Conservation (phyloP, 1,140 invertebrate species). For the Agrypnia vestita region DNA sequence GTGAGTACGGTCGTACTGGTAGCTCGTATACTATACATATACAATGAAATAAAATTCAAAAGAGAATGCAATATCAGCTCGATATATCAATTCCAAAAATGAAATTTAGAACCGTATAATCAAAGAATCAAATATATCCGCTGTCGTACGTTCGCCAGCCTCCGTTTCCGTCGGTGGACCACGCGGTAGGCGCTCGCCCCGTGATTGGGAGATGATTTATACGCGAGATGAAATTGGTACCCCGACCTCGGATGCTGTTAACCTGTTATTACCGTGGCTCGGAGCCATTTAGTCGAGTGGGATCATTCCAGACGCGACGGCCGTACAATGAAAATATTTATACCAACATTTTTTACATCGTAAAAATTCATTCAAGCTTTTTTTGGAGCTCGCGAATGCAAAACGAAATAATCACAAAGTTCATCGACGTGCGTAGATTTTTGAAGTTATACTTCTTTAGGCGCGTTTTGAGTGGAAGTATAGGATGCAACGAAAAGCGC, state of each 20-base stretch:
- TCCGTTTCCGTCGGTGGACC: not conserved
- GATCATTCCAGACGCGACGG: not conserved
- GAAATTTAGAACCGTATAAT: too few species aligned
- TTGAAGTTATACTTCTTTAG: too few species aligned
- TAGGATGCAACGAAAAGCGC: too few species aligned
- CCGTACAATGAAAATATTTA: conserved; percentile 1
- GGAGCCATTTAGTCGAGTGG: not conserved
- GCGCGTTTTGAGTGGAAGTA: too few species aligned
- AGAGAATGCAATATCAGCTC: too few species aligned
- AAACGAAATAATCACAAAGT: too few species aligned
- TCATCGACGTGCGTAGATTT: too few species aligned
- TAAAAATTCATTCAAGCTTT: conserved; percentile 26
- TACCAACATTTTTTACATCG: not conserved
- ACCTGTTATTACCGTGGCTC: conserved; percentile 24
- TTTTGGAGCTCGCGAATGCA: not conserved
- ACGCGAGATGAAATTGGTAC: conserved; percentile 48
- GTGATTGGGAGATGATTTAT: conserved; percentile 49
- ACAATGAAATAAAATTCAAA: too few species aligned
- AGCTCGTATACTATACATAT: too few species aligned
- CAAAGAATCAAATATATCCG: not conserved
- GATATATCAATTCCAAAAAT: too few species aligned
- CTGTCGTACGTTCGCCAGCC: not conserved
- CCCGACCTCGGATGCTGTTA: conserved; percentile 18
- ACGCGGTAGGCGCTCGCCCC: not conserved
- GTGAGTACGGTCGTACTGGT: too few species aligned